phyloP scores from a whole-genome alignment of 2,888 invertebrate species.

The Geophilus truncorum region DNA sequence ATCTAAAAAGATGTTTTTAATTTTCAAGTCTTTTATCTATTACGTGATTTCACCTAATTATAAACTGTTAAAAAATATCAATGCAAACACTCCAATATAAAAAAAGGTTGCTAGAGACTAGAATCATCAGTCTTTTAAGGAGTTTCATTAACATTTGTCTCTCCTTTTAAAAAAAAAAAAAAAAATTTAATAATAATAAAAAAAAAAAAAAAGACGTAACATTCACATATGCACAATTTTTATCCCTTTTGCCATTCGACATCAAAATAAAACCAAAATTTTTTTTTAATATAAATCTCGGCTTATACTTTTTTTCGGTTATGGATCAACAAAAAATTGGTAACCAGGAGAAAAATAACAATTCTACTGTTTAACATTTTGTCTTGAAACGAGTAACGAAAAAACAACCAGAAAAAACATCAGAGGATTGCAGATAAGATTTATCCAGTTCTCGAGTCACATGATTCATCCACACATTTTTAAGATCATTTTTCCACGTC shows the following conservation, averaged over 20 bases:
- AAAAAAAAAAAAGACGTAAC: neutral
- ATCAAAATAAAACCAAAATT: neutral
- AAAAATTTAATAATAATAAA: neutral
- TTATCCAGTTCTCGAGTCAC: neutral
- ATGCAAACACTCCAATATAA: neutral
- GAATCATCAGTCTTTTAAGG: neutral
- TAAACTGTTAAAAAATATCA: neutral
- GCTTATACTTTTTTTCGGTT: neutral
- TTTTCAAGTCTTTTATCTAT: neutral
- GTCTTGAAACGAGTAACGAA: neutral
- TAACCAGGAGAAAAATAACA: neutral
- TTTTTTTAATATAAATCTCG: neutral
- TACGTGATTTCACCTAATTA: neutral
- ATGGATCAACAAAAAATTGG: neutral
- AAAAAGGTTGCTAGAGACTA: too few relatives aligned
- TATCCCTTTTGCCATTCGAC: neutral
- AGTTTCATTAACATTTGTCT: neutral
- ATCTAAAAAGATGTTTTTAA: neutral
- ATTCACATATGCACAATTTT: neutral
- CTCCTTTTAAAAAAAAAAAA: neutral
- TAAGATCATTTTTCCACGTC: neutral
- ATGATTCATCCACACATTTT: neutral
- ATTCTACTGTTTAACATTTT: neutral
- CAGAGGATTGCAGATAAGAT: neutral
- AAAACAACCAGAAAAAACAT: slow-evolving; percentile 10